These are phyloP conservation scores for Agriopis aurantiaria DNA, from an alignment of 2,888 invertebrate species.

Conservation along the genomic window DNA sequence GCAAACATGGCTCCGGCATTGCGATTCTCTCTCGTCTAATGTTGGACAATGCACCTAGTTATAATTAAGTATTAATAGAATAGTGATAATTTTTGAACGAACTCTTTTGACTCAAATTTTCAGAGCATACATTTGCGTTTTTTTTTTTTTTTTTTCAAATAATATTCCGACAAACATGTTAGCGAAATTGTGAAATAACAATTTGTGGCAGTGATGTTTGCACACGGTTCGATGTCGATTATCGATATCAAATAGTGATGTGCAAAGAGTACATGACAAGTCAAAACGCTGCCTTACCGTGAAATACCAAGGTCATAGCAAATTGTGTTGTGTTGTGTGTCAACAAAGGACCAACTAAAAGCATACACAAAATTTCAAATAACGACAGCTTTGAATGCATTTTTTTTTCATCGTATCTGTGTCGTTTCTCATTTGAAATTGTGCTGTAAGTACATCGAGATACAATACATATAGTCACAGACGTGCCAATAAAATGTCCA, in stretches of 20 bases:
- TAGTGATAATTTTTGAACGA: neutral
- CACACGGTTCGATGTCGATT: conserved; percentile 31
- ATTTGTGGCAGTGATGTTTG: conserved; percentile 37
- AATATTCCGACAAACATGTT: neutral
- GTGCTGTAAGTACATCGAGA: neutral
- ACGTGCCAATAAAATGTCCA: no score
- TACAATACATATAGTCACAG: no score
- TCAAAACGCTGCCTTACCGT: neutral
- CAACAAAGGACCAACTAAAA: neutral
- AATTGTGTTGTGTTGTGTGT: neutral
- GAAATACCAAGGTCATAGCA: neutral
- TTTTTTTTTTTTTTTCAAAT: neutral
- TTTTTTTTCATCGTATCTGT: no score
- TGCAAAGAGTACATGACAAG: conserved; percentile 2
- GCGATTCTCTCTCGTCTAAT: conserved; percentile 48
- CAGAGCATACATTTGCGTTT: neutral
- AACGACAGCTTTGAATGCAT: no score
- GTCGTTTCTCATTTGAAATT: neutral
- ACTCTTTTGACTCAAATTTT: neutral
- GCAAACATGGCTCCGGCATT: conserved; percentile 44
- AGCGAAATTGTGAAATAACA: conserved; percentile 2
- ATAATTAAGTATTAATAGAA: neutral
- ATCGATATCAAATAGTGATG: conserved; percentile 23
- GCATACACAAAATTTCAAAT: neutral
- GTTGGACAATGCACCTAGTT: conserved; percentile 30